Evolutionary conservation across 1,140 invertebrate species (phyloP).

Genomic region (Trichonephila clavata): DNA sequence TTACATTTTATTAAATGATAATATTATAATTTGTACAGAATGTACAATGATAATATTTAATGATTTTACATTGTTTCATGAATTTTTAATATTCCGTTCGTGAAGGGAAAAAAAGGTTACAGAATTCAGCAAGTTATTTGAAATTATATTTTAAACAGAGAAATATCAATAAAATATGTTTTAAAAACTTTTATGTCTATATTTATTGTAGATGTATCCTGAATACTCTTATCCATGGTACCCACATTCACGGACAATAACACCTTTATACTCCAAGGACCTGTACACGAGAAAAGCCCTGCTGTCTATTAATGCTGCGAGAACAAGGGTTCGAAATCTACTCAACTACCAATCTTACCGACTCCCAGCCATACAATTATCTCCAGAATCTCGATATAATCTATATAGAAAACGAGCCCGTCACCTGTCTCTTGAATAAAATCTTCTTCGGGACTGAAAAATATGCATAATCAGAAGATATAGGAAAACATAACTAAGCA

Average conservation of each 20-base stretch:
- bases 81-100: too few species aligned
- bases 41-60: too few species aligned
- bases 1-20: too few species aligned
- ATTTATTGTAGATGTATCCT: slow-evolving; percentile 68
- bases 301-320: slow-evolving; percentile 62
- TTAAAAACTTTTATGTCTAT: slow-evolving; percentile 1
- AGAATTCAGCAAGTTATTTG: too few species aligned
- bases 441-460: not conserved
- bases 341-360: slow-evolving; percentile 48
- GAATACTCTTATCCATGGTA: slow-evolving; percentile 69
- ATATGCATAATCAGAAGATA: fast-evolving
- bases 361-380: slow-evolving; percentile 43
- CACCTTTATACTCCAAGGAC: slow-evolving; percentile 67
- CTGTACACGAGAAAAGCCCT: slow-evolving; percentile 58
- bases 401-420: slow-evolving; percentile 59
- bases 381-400: slow-evolving; percentile 54
- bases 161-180: not conserved
- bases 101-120: too few species aligned
- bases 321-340: slow-evolving; percentile 54
- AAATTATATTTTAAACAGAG: not conserved
- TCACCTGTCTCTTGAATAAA: slow-evolving; percentile 58
- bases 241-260: slow-evolving; percentile 43
- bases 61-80: too few species aligned
- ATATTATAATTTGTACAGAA: too few species aligned
- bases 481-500: not conserved